phyloP scores from a whole-genome alignment of 1,140 invertebrate genomes.

The Drosophila lowei region DNA sequence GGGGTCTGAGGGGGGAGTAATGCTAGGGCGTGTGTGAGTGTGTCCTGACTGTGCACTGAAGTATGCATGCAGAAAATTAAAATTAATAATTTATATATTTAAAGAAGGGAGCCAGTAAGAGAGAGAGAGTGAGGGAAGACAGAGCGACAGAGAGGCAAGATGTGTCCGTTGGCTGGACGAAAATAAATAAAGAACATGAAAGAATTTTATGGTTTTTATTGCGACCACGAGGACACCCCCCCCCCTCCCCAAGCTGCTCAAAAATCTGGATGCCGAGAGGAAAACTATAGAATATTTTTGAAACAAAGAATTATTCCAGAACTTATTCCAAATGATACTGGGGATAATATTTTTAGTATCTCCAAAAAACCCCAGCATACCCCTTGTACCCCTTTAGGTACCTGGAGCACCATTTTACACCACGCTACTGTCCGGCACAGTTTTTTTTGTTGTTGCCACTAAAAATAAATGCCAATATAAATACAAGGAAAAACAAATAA shows the following conservation, averaged over 20 bases:
- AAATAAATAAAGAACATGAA: conserved; percentile 34
- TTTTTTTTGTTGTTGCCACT: neutral
- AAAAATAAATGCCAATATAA: conserved; percentile 22
- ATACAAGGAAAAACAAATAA: neutral
- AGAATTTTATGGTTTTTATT: no score
- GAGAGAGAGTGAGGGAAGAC: conserved; percentile 17
- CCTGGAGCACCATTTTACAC: conserved; percentile 18
- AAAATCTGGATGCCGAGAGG: neutral
- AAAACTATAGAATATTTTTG: conserved; percentile 15
- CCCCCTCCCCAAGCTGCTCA: neutral
- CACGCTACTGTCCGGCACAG: conserved; percentile 11
- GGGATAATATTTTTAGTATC: no score
- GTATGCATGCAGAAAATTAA: conserved; percentile 83
- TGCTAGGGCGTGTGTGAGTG: conserved; percentile 22
- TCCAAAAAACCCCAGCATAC: no score
- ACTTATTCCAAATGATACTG: no score
- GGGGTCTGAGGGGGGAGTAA: conserved; percentile 28
- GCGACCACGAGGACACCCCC: no score
- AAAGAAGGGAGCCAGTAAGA: conserved; percentile 37
- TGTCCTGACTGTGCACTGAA: conserved; percentile 63
- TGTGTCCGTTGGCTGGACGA: neutral
- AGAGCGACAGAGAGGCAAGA: conserved; percentile 33
- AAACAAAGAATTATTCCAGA: no score
- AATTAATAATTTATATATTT: conserved; percentile 83
- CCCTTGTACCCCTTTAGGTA: no score